Conservation (phyloP, 2,797 vertebrate species). For the Pogoniulus pusillus region DNA sequence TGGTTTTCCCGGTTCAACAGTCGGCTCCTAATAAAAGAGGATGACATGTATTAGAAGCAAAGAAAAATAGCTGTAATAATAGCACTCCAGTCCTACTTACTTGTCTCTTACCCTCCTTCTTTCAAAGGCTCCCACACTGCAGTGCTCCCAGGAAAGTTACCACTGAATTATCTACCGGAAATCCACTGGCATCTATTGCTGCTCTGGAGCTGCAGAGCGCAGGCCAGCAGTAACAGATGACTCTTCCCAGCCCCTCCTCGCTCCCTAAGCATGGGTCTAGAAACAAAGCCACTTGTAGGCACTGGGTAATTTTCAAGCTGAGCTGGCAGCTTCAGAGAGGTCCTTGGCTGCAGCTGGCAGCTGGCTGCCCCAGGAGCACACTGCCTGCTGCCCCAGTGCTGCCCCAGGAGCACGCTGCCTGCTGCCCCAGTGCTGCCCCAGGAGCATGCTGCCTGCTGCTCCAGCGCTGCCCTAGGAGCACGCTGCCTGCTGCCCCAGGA, state of each 20-base stretch:
- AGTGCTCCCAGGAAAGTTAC: constrained; percentile 23
- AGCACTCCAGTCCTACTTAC: constrained; percentile 64
- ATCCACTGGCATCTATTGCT: not conserved
- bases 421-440: too few relatives aligned
- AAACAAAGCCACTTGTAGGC: not conserved
- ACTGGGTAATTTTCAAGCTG: not conserved
- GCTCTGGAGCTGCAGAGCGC: not conserved
- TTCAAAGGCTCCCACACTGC: constrained; percentile 63
- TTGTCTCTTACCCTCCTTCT: constrained; percentile 68
- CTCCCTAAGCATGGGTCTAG: not conserved
- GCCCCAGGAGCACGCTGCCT: too few relatives aligned
- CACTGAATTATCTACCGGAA: constrained; percentile 52
- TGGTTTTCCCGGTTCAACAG: constrained; percentile 63
- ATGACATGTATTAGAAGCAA: constrained; percentile 58
- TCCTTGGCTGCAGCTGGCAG: not conserved
- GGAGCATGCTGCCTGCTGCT: too few relatives aligned
- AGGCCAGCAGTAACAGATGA: constrained; percentile 17
- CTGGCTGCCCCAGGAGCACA: not conserved
- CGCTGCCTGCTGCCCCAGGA: too few relatives aligned
- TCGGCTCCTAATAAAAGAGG: constrained; percentile 65
- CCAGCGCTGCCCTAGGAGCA: too few relatives aligned
- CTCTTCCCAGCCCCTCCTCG: not conserved
- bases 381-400: not conserved
- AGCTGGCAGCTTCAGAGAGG: constrained; percentile 3
- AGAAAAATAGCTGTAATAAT: constrained; percentile 74